Base-by-base conservation (phyloP, 2,888 invertebrate genomes). In the Choristoneura rosaceana region DNA sequence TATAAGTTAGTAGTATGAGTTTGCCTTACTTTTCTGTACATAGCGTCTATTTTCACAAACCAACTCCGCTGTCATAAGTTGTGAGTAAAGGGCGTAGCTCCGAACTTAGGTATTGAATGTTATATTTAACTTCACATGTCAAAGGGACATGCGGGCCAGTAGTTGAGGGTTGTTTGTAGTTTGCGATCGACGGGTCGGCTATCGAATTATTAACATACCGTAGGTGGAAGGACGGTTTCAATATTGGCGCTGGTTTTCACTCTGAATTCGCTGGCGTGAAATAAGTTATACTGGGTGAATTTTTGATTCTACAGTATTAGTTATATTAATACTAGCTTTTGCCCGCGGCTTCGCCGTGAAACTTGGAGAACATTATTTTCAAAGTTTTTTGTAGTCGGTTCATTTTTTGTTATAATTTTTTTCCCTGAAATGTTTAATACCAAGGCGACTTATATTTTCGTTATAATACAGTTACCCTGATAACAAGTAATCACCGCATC, bases 91-190 rank as follows among this genome's bases (percentile, higher is more conserved):
- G 65, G 52, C 55, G 52, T 15, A 17, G n/a, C 55, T 14, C 34
- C 41, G 9, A 65, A 55, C 17, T 41, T 55, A 8, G 38, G 41
- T 65, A 65, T 65, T 55, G 25, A 25, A 55, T 25, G 55, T 55
- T 65, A 65, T 55, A 65, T 65, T 65, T 55, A 55, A 65, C 65
- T 55, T 41, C 41, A 17, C 55, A 65, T 14, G 65, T 52, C 65
- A 55, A 65, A 65, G 55, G 55, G 41, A 52, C 55, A 41, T 65
- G 55, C 52, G 55, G 65, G 65, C 38, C 12, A 17, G 55, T 10
- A 15, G 50, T 52, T 52, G 15, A 17, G 55, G 52, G 52, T 52
- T 52, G 52, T 52, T 52, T 52, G 52, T 52, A 52, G 52, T 52
- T 52, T 17, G 52, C 52, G 17, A 52, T 17, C 55, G 52, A 17